Conservation (phyloP, 2,797 vertebrate species). For the Alcedo quadribrachys region DNA sequence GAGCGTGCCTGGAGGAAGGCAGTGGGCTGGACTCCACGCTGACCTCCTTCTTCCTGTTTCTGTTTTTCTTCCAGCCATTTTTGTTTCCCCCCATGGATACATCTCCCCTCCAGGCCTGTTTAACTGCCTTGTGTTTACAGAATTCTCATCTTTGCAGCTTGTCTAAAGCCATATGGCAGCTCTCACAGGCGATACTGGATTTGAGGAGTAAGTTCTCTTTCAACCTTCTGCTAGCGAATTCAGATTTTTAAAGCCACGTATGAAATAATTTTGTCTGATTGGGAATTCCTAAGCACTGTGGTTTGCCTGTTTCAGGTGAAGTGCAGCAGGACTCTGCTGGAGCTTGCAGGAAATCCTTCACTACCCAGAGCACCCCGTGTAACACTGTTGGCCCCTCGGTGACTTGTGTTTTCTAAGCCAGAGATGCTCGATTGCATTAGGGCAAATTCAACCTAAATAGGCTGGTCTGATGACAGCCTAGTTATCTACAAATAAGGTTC, state of each 20-base stretch:
- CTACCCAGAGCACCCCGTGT: background rate
- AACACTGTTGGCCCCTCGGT: background rate
- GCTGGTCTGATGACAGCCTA: background rate
- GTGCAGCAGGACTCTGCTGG: background rate
- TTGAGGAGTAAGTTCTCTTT: background rate
- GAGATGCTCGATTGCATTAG: background rate
- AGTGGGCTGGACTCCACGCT: background rate
- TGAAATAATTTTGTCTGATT: background rate
- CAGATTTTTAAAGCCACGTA: background rate
- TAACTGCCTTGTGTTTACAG: background rate
- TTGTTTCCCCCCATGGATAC: background rate
- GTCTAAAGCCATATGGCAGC: background rate
- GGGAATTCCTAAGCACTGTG: background rate
- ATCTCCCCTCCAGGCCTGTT: background rate
- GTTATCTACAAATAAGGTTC: background rate
- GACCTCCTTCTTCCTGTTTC: constrained; percentile 33
- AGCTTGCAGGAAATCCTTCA: background rate
- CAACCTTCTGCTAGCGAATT: background rate
- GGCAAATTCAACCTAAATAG: background rate
- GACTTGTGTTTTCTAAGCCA: background rate
- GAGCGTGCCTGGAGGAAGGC: background rate
- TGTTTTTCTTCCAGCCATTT: background rate
- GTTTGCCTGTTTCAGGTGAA: background rate
- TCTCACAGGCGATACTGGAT: background rate
- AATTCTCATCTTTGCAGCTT: background rate